Percentiles rank a stretch among this genome's conserved stretches.
phyloP scores from a whole-genome alignment of 2,113 vertebrate genomes.

The Tachuris rubrigastra region DNA sequence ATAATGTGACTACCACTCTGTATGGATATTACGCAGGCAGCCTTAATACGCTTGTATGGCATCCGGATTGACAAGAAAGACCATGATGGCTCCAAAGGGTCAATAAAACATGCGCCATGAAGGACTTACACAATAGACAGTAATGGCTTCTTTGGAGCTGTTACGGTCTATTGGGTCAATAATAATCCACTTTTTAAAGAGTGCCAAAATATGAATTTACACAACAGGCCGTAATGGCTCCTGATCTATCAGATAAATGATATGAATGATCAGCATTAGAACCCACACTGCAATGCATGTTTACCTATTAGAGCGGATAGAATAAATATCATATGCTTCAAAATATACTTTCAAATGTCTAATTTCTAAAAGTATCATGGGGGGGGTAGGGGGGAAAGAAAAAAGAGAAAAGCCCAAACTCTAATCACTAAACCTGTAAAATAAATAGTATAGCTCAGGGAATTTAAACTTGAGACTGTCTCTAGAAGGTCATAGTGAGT shows the following conservation, averaged over 20 bases:
- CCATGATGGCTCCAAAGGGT: conserved; percentile 58
- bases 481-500: not conserved
- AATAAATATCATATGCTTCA: not conserved
- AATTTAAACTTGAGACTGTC: not conserved
- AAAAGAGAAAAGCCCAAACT: not conserved
- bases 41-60: not conserved
- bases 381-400: accelerated
- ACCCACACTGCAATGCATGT: not conserved
- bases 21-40: not conserved
- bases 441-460: not conserved
- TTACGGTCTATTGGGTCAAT: conserved; percentile 73
- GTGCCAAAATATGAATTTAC: conserved; percentile 74
- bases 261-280: conserved; percentile 36
- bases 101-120: conserved; percentile 64
- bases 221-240: conserved; percentile 46
- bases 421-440: not conserved
- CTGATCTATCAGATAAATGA: conserved; percentile 67
- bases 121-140: conserved; percentile 68
- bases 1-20: not conserved
- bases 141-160: conserved; percentile 75
- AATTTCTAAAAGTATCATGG: not conserved
- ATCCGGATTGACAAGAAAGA: conserved; percentile 63
- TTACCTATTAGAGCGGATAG: not conserved
- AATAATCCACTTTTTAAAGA: conserved; percentile 77
- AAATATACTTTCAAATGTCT: not conserved